Percentiles rank a stretch among this genome's conserved stretches.
These are phyloP conservation scores for Rotaria socialis DNA, from an alignment of 2,888 invertebrate species.

Conservation along the genomic window DNA sequence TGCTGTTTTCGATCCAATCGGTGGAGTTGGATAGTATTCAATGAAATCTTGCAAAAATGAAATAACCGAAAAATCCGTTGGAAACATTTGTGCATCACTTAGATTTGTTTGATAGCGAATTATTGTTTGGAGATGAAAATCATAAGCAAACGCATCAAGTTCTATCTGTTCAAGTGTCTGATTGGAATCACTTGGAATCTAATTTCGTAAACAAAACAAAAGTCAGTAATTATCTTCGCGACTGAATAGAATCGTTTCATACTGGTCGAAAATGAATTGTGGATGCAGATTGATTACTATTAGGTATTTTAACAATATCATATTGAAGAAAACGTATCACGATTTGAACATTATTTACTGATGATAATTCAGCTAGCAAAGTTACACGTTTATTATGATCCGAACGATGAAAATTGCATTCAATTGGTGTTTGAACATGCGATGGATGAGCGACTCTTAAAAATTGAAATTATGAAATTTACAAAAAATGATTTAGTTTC, in stretches of 20 bases:
- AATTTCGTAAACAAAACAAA: neutral
- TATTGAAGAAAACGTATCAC: neutral
- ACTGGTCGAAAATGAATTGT: neutral
- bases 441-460: neutral
- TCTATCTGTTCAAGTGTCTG: neutral
- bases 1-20: constrained; percentile 19
- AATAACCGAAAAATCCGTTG: neutral
- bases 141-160: neutral
- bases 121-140: constrained; percentile 35
- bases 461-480: neutral
- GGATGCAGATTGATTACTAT: neutral
- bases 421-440: neutral
- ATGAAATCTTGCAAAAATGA: constrained; percentile 19
- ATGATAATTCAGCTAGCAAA: neutral
- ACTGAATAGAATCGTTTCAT: neutral
- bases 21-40: constrained; percentile 20
- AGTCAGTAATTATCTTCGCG: too few species aligned
- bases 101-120: neutral
- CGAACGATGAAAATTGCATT: neutral
- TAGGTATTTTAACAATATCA: neutral
- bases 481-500: neutral
- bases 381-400: neutral
- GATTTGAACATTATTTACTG: neutral
- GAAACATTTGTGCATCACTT: neutral
- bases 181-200: neutral